Evolutionary conservation across 2,888 invertebrate genomes (phyloP).

Genomic region (Rosalia funebris): DNA sequence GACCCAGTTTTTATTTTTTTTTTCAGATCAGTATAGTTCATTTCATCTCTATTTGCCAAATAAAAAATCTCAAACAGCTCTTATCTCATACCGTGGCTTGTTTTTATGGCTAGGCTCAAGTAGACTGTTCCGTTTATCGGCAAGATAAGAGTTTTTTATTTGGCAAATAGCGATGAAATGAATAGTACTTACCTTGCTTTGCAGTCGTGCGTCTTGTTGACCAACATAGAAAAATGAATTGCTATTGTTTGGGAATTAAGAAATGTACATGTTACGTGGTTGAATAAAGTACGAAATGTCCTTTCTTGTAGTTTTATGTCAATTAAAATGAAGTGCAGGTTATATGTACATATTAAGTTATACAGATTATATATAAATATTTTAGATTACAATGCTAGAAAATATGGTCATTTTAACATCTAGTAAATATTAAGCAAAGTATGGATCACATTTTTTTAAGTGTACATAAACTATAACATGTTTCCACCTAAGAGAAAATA

Average conservation of each 20-base stretch:
- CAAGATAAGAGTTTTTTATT: no score
- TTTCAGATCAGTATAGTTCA: not conserved
- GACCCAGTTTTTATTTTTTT: not conserved
- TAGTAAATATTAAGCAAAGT: slow-evolving; percentile 19
- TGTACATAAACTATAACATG: slow-evolving; percentile 18
- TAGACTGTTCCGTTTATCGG: no score
- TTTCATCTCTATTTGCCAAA: not conserved
- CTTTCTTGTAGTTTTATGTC: slow-evolving; percentile 7
- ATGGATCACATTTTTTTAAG: slow-evolving; percentile 22
- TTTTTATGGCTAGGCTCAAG: no score
- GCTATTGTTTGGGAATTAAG: no score
- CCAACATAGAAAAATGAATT: no score
- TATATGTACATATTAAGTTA: slow-evolving; percentile 23
- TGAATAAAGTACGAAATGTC: not conserved
- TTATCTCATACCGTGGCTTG: no score
- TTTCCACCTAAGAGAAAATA: slow-evolving; percentile 12
- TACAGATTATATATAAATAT: slow-evolving; percentile 17
- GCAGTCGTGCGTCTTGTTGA: no score
- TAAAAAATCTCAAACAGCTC: not conserved
- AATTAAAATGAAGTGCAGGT: slow-evolving; percentile 14
- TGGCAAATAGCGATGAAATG: no score
- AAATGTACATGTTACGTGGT: no score
- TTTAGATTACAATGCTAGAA: slow-evolving; percentile 17
- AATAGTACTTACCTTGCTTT: no score
- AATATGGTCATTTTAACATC: slow-evolving; percentile 5